Base-by-base conservation (phyloP, 2,888 invertebrate species). In the Cheilosia vernalis region DNA sequence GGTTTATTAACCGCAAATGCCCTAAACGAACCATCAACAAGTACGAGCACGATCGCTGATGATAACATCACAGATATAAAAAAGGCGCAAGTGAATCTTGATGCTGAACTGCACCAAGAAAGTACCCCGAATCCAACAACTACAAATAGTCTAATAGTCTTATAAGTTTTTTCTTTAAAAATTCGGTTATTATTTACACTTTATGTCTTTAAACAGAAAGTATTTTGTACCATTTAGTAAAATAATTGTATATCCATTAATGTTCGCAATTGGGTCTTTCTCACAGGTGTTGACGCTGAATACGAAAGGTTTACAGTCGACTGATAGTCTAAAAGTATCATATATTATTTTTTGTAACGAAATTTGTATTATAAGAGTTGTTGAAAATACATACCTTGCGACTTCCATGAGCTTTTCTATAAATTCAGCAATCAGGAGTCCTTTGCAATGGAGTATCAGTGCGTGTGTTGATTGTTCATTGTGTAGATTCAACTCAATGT, bases 401-500 rank as follows among this genome's bases (percentile, higher is more conserved):
- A 82, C 77, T 47, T 90, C 78, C 21, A 92, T 91, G 1, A 94
- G 89, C 55, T 89, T 89, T 49, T 87, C 73, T 6, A 94, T 88
- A 82, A 92, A 90, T 21, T 89, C 87, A 21, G 89, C 87, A 9
- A 93, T 92, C 87, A 94, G 93, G 82, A 94, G 93, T 24, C 94
- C 94, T 82, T 90, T 92, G 90, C 92, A 93, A 83, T 87, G 87
- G 9, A 87, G 15, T 49, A 86, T 61, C 1, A 69, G 17, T 9
- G 82, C 63, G 2, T 19, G 15, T 7, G 17, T 60, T 37, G 40
- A 47, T 13, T 30, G 5, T 44, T 76, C 49, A 37, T 40, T 27
- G 15, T 69, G 33, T 1, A 81, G 30, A 15, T 58, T 42, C 37
- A 86, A 78, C 10, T 73, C 60, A 6, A 47, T 15, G 17, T 2